Evolutionary conservation across 2,797 vertebrate genomes (phyloP).

Genomic region (Cyprinella venusta): DNA sequence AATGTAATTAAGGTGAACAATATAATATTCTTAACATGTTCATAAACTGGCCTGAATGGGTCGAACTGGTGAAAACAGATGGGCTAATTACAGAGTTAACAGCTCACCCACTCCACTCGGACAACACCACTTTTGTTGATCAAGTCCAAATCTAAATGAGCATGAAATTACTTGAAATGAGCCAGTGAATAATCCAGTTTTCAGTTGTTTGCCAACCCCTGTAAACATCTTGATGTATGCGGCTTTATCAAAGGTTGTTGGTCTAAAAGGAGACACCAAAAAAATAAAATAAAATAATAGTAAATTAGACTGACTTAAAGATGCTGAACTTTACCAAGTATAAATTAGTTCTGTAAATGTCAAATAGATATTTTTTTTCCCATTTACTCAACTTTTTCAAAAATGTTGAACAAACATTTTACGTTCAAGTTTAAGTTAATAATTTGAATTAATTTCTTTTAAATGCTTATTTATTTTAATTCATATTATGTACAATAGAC

Average conservation of each 20-base stretch:
- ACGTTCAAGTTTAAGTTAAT: neutral
- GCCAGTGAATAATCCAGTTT: neutral
- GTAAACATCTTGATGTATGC: neutral
- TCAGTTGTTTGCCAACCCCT: neutral
- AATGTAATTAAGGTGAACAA: neutral
- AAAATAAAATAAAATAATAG: neutral
- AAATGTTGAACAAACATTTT: too few species aligned
- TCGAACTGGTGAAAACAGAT: neutral
- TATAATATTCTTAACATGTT: neutral
- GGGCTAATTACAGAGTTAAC: conserved; percentile 12
- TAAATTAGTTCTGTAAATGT: neutral
- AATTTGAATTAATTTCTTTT: neutral
- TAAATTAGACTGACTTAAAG: neutral
- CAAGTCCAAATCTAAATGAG: conserved; percentile 5
- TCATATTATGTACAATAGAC: neutral
- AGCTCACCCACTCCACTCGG: neutral
- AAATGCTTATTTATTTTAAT: neutral
- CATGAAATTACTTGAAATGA: neutral
- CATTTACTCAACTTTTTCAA: neutral
- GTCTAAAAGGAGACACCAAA: neutral
- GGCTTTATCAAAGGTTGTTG: neutral
- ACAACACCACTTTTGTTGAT: neutral
- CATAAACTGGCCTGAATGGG: conserved; percentile 1
- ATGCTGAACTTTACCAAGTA: neutral
- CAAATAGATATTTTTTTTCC: neutral